phyloP scores from a whole-genome alignment of 1,140 invertebrate genomes.

The Druon quercuslanigerum region DNA sequence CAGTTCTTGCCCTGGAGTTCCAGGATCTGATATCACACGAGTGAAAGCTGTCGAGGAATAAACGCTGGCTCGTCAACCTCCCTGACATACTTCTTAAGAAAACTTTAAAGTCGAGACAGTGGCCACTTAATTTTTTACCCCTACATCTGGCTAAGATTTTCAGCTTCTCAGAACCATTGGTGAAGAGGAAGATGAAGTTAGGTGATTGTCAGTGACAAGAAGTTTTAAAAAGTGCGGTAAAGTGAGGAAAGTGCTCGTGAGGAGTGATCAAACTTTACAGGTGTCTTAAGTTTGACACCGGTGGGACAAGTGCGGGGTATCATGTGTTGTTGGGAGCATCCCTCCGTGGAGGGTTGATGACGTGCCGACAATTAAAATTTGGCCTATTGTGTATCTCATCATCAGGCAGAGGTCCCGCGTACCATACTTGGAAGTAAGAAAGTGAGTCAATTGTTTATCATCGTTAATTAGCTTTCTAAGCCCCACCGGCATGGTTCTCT shows the following conservation, averaged over 20 bases:
- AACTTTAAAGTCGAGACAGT: not conserved
- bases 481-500: not conserved
- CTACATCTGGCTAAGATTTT: not conserved
- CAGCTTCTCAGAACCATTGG: not conserved
- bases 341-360: slow-evolving; percentile 46
- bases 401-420: slow-evolving; percentile 6
- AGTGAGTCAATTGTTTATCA: slow-evolving; percentile 1
- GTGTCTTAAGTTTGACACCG: slow-evolving; percentile 32
- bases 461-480: not conserved
- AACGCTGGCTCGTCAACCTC: not conserved
- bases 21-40: not conserved
- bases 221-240: not conserved
- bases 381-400: not conserved
- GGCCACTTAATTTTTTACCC: not conserved
- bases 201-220: slow-evolving; percentile 20
- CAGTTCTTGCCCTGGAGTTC: not conserved
- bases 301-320: not conserved
- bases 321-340: slow-evolving; percentile 38
- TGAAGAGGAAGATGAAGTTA: not conserved
- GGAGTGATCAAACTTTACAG: slow-evolving; percentile 2
- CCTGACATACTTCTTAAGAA: slow-evolving; percentile 1
- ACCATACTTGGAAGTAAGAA: slow-evolving; percentile 5
- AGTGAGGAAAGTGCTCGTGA: slow-evolving; percentile 28
- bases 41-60: not conserved
- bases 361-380: slow-evolving; percentile 1